These are phyloP conservation scores for Sebastes jordani DNA, from an alignment of 2,797 vertebrate genomes.

Conservation along the genomic window DNA sequence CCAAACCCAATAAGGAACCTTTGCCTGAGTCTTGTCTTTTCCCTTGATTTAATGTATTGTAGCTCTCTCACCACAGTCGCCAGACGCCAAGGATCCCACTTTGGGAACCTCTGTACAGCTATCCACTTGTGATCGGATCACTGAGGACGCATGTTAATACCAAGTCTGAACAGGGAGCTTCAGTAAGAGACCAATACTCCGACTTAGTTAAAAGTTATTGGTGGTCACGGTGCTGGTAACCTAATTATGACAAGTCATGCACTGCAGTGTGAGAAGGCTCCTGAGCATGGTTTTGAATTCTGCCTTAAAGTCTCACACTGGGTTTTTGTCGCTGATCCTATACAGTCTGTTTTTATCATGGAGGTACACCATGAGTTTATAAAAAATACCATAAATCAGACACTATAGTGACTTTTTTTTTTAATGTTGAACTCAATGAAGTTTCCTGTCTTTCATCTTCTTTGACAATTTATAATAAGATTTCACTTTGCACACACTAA, in stretches of 20 bases:
- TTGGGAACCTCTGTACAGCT: background rate
- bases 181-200: background rate
- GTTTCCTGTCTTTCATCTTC: background rate
- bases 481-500: background rate
- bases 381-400: background rate
- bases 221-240: conserved; percentile 32
- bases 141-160: too few relatives aligned
- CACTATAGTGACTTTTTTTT: background rate
- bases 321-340: background rate
- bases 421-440: background rate
- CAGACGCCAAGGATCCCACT: background rate
- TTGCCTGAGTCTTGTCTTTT: background rate
- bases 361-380: background rate
- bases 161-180: background rate
- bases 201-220: conserved; percentile 33
- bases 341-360: background rate
- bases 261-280: background rate
- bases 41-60: background rate
- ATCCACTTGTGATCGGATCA: too few relatives aligned
- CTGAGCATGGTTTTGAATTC: background rate
- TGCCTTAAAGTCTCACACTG: background rate
- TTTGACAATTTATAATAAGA: background rate
- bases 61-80: background rate
- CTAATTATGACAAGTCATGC: conserved; percentile 49
- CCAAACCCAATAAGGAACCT: conserved; percentile 20